Conservation (phyloP, 2,888 invertebrate species). For the Seladonia tumulorum region DNA sequence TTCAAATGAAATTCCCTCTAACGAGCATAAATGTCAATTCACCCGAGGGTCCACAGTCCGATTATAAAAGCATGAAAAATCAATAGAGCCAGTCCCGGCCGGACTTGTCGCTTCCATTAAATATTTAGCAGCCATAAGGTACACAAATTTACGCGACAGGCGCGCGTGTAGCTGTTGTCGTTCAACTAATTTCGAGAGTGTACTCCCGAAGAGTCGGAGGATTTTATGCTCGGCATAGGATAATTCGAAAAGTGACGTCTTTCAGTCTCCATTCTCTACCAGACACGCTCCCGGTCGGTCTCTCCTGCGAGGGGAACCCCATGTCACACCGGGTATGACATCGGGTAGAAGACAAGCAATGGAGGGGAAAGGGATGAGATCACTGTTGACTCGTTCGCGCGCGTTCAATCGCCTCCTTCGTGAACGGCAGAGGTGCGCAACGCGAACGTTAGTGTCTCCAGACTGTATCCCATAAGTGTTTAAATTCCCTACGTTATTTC, state of each 20-base stretch:
- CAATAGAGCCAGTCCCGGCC: not conserved
- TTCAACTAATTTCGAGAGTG: not conserved
- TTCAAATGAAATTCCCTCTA: not conserved
- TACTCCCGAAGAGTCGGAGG: not conserved
- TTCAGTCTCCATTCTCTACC: constrained; percentile 21
- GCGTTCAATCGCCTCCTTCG: constrained; percentile 65
- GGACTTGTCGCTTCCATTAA: not conserved
- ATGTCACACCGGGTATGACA: constrained; percentile 36
- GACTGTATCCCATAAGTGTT: not conserved
- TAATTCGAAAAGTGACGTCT: constrained; percentile 44
- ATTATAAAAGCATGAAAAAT: constrained; percentile 1
- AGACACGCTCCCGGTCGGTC: constrained; percentile 39
- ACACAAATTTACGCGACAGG: not conserved
- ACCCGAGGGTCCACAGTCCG: not conserved
- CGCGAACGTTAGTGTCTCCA: not conserved
- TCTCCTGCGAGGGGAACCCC: constrained; percentile 26
- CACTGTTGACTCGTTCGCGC: constrained; percentile 69
- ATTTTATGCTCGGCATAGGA: not conserved
- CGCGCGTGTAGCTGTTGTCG: not conserved
- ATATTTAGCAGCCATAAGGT: not conserved
- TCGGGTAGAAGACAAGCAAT: constrained; percentile 48
- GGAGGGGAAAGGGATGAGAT: constrained; percentile 57
- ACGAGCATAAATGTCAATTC: not conserved
- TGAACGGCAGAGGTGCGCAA: constrained; percentile 60
- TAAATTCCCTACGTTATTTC: no score